These are phyloP conservation scores for Oxygymnocypris stewartii DNA, from an alignment of 2,113 vertebrate species.

Conservation along the genomic window DNA sequence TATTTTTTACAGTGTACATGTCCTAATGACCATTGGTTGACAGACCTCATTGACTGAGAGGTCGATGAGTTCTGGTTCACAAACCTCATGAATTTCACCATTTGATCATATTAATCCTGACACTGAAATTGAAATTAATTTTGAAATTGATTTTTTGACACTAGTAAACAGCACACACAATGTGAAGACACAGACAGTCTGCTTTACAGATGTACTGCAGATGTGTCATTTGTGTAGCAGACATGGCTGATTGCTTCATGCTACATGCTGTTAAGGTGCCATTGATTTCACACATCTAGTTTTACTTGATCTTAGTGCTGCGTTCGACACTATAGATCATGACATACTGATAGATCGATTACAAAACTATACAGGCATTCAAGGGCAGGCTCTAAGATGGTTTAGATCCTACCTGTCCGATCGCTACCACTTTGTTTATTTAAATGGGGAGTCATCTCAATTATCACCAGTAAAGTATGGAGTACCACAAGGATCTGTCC, in stretches of 20 bases:
- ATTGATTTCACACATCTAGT: conserved; percentile 31
- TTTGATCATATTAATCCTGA: not conserved
- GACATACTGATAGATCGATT: no score
- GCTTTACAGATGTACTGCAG: conserved; percentile 7
- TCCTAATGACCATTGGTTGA: not conserved
- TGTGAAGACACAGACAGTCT: not conserved
- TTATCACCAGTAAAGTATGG: no score
- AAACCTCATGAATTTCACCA: not conserved
- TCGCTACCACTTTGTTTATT: no score
- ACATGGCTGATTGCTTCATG: not conserved
- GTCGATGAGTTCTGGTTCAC: not conserved
- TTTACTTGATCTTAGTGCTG: no score
- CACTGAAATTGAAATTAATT: not conserved
- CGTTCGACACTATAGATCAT: no score
- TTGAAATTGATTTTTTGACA: not conserved
- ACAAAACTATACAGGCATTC: no score
- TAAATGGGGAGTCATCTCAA: no score
- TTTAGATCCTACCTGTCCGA: no score
- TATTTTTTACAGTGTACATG: no score
- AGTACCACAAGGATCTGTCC: no score
- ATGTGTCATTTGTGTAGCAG: not conserved
- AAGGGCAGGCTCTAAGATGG: no score
- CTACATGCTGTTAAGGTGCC: not conserved
- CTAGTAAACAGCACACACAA: not conserved
- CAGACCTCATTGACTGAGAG: not conserved